Base-by-base conservation (phyloP, 2,113 vertebrate genomes). In the Mustela lutreola region DNA sequence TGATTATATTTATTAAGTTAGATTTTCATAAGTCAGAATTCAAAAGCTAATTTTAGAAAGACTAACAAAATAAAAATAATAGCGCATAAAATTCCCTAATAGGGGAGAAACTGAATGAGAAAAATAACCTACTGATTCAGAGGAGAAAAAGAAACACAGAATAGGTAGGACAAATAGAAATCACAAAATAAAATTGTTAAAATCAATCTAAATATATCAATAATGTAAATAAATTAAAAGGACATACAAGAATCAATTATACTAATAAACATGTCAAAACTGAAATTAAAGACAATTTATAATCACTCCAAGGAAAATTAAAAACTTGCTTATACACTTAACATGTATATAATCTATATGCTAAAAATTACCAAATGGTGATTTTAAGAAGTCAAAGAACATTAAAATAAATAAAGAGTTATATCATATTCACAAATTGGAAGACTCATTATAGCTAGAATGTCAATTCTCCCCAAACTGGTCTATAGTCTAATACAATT, bases 41-140 rank as follows among this genome's bases (percentile, higher is more conserved):
- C n/a, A 63, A 92, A 94, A 97, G 82, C 24, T 94, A 94, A 79
- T 84, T 91, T 22, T 71, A 88, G 12, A 87, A 21, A 78, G 16
- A 81, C 22, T 76, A n/a, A 10, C 39, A 94, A 91, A 94, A 60
- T 60, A 50, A 90, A 85, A 90, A 90, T 81, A 93, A 75, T 31
- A 92, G 6, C 53, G 11, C 10, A 88, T 50, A 87, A 67, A 53
- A 87, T 82, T 75, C 67, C 60, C 39, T 81, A 94, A 53, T 28
- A 65, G 10, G 56, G 31, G 11, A 48, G 31, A 31, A 39, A 65
- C 4, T 65, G 12, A 65, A 65, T 65, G 14, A 65, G 90, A 94
- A 89, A 86, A 82, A 76, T 11, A 45, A 19, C 33, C n/a, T 78
- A 33, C 28, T 65, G 33, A 86, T 71, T 50, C 28, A 90, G 60